phyloP scores from a whole-genome alignment of 2,888 invertebrate genomes.

The Chymomyza fuscimana region DNA sequence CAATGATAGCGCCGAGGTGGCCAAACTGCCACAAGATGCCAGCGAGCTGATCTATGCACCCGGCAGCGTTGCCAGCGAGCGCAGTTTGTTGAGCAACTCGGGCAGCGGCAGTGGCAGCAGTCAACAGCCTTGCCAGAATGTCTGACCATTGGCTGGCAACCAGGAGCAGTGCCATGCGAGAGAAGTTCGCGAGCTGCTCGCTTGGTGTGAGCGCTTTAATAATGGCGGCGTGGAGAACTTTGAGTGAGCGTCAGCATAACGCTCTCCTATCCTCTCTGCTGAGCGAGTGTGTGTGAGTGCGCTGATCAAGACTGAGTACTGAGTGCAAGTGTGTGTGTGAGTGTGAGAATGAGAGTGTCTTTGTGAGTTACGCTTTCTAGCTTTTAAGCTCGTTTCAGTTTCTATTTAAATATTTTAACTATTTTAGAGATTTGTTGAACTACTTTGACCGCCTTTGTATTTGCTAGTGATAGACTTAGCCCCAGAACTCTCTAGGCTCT shows the following conservation, averaged over 20 bases:
- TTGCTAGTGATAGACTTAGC: constrained; percentile 69
- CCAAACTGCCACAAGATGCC: constrained; percentile 77
- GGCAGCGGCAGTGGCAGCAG: constrained; percentile 71
- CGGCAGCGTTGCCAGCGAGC: constrained; percentile 77
- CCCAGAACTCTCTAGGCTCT: not conserved
- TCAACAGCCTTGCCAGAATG: constrained; percentile 67
- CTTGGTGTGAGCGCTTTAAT: constrained; percentile 76
- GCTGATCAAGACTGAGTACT: not conserved
- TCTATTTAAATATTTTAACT: not conserved
- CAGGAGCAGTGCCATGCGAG: constrained; percentile 73
- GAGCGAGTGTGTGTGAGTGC: not conserved
- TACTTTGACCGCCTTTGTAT: not conserved
- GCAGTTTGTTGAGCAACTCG: constrained; percentile 78
- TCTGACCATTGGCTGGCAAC: constrained; percentile 66
- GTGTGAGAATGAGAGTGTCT: constrained; percentile 9
- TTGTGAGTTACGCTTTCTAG: constrained; percentile 33
- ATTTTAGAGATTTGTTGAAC: not conserved
- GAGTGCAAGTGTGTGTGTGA: constrained; percentile 3
- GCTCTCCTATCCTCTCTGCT: not conserved
- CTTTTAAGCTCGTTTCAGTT: constrained; percentile 6
- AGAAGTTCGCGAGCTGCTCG: constrained; percentile 73
- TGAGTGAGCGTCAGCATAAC: constrained; percentile 44
- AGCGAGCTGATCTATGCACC: constrained; percentile 79
- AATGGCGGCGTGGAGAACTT: constrained; percentile 71
- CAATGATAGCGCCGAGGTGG: constrained; percentile 18